Conservation (phyloP, 1,140 invertebrate genomes). For the Rhopalosiphum maidis region DNA sequence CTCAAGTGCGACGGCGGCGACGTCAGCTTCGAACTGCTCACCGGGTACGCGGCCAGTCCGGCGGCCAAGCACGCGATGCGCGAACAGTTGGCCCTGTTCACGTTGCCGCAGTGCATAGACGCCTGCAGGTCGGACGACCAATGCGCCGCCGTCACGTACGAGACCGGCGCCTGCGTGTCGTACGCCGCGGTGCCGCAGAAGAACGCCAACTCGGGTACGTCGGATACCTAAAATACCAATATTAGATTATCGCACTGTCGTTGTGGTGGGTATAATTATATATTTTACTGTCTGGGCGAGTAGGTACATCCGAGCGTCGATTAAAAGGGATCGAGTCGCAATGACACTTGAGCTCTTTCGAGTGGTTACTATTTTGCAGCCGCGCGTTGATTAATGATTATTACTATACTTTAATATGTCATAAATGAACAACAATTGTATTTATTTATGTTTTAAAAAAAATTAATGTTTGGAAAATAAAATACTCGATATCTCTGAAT, state of each 20-base stretch:
- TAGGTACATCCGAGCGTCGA: no score
- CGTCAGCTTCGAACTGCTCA: constrained; percentile 87
- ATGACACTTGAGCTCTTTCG: no score
- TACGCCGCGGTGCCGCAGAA: constrained; percentile 79
- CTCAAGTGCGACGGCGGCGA: constrained; percentile 63
- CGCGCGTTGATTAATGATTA: no score
- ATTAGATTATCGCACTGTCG: not conserved
- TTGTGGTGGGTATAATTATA: not conserved
- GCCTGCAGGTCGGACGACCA: constrained; percentile 85
- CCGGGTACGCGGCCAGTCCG: constrained; percentile 87
- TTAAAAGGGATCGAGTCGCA: no score
- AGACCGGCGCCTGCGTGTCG: constrained; percentile 90
- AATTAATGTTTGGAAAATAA: no score
- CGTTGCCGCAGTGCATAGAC: constrained; percentile 89
- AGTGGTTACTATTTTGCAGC: no score
- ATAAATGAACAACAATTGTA: no score
- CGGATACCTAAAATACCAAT: not conserved
- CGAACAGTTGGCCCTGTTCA: constrained; percentile 84
- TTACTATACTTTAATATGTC: no score
- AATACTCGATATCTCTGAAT: no score
- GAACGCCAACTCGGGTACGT: constrained; percentile 20
- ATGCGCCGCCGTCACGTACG: constrained; percentile 90
- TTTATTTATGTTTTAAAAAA: no score
- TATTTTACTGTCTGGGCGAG: no score
- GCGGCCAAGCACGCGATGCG: constrained; percentile 81